phyloP scores from a whole-genome alignment of 2,113 vertebrate genomes.

The Anoura caudifer region DNA sequence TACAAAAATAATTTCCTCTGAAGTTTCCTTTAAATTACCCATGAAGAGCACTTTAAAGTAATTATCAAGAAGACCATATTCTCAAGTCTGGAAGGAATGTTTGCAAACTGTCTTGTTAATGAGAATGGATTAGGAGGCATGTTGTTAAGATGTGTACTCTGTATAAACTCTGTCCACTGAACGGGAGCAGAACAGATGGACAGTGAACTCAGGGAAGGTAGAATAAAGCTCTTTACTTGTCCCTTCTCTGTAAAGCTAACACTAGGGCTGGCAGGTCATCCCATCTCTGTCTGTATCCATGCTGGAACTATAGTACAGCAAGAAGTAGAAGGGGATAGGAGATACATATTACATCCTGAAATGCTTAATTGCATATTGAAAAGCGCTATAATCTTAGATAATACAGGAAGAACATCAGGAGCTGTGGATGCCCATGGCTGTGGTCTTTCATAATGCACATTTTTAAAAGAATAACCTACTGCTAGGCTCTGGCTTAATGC shows the following conservation, averaged over 20 bases:
- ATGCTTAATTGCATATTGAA: background rate
- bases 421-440: too few species aligned
- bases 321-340: background rate
- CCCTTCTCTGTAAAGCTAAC: background rate
- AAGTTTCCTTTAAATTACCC: slow-evolving; percentile 18
- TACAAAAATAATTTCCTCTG: slow-evolving; percentile 17
- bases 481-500: background rate
- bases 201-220: background rate
- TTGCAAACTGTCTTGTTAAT: background rate
- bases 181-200: background rate
- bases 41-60: background rate
- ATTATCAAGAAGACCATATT: background rate
- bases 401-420: background rate
- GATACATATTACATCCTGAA: background rate
- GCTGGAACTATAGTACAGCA: background rate
- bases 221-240: background rate
- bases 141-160: background rate
- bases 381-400: background rate
- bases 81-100: background rate
- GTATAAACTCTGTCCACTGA: background rate
- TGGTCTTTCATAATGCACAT: background rate
- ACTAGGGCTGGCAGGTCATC: background rate
- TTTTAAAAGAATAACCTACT: background rate
- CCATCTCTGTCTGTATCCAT: background rate
- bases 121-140: background rate